A percentile compares a stretch with the other conserved stretches of the same genome.
Conservation (phyloP, 1,140 invertebrate genomes). For the Drosophila pachea region DNA sequence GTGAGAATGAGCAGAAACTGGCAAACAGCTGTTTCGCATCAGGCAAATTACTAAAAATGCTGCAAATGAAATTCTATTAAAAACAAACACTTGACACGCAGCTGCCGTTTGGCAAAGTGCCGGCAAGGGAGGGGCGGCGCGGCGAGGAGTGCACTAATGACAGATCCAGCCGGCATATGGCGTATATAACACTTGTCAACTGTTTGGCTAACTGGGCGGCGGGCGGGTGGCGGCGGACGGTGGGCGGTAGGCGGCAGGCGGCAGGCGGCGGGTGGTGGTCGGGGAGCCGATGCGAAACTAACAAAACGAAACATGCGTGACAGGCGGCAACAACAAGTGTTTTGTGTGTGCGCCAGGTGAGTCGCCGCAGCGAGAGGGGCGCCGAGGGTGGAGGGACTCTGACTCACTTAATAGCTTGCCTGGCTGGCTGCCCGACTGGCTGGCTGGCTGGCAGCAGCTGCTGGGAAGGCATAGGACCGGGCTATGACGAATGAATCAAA, state of each 20-base stretch:
- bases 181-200: constrained; percentile 57
- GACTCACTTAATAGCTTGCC: constrained; percentile 66
- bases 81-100: constrained; percentile 75
- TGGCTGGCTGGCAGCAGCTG: constrained; percentile 53
- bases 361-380: constrained; percentile 8
- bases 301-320: constrained; percentile 50
- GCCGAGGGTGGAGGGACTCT: constrained; percentile 21
- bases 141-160: constrained; percentile 50
- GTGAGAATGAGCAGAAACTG: constrained; percentile 1
- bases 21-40: constrained; percentile 64
- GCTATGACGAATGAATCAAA: constrained; percentile 77
- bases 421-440: constrained; percentile 12
- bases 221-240: neutral
- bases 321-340: constrained; percentile 67
- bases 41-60: constrained; percentile 64
- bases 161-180: constrained; percentile 47
- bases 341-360: constrained; percentile 53
- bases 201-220: constrained; percentile 11
- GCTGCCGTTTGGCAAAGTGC: constrained; percentile 55
- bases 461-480: constrained; percentile 34
- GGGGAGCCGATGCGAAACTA: constrained; percentile 17
- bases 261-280: neutral
- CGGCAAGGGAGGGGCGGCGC: neutral
- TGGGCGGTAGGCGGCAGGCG: neutral
- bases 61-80: constrained; percentile 76